These are phyloP conservation scores for Phenganax stokvisi DNA, from an alignment of 92 coral and sea anemone genomes.

Conservation along the genomic window DNA sequence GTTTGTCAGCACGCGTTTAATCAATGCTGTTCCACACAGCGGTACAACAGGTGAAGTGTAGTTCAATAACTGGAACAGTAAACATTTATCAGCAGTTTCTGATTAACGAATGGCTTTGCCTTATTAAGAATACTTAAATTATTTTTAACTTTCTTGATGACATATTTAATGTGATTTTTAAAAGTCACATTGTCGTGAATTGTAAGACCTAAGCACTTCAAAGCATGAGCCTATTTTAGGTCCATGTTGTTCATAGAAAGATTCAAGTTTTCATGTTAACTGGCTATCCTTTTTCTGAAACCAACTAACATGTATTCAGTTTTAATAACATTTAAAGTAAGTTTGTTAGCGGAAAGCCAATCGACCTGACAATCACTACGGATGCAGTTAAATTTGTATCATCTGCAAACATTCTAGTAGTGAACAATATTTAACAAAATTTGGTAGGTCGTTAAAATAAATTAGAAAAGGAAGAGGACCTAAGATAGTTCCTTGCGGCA, in stretches of 20 bases:
- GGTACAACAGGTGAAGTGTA: not conserved
- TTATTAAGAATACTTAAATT: not conserved
- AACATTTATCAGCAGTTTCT: not conserved
- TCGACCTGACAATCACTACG: constrained; percentile 12
- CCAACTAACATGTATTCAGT: constrained; percentile 16
- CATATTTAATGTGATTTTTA: not conserved
- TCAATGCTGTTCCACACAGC: not conserved
- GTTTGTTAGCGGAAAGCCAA: constrained; percentile 47
- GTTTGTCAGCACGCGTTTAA: not conserved
- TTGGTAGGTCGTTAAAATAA: constrained; percentile 41
- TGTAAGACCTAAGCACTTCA: not conserved
- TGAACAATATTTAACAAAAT: constrained; percentile 18
- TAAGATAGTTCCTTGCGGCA: constrained; percentile 45
- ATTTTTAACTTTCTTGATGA: not conserved
- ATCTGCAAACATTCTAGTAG: constrained; percentile 39
- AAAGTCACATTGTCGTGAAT: not conserved
- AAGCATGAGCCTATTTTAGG: not conserved
- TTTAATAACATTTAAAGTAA: constrained; percentile 34
- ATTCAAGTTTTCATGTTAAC: not conserved
- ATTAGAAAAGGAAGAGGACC: constrained; percentile 41
- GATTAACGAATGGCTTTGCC: not conserved
- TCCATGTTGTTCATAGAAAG: not conserved
- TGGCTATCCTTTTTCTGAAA: constrained; percentile 34
- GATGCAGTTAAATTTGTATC: constrained; percentile 44
- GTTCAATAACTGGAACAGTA: not conserved